Evolutionary conservation across 2,113 vertebrate species (phyloP).

Genomic region (Ochotona curzoniae): DNA sequence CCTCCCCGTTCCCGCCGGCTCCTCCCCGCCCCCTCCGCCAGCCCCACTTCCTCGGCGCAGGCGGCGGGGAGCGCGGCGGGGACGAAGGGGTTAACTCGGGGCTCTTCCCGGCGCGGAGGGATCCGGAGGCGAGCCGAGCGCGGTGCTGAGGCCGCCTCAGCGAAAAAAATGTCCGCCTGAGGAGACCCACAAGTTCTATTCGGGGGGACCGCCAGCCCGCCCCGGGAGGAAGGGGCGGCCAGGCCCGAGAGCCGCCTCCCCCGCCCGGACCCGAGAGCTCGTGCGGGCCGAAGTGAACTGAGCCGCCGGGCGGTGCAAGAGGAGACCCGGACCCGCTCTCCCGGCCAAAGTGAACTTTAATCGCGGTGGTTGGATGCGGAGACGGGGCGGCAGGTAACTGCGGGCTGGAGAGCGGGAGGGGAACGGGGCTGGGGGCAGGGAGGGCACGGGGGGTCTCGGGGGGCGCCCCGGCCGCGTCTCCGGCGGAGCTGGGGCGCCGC

Average conservation of each 20-base stretch:
- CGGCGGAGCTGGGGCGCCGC: neutral
- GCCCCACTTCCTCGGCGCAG: constrained; percentile 44
- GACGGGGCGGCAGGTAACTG: constrained; percentile 89
- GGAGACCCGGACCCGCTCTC: constrained; percentile 74
- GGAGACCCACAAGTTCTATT: constrained; percentile 95
- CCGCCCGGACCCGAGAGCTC: constrained; percentile 45
- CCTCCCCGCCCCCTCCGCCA: constrained; percentile 52
- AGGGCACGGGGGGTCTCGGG: neutral
- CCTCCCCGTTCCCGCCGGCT: constrained; percentile 47
- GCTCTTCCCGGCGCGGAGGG: constrained; percentile 92
- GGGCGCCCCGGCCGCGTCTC: neutral
- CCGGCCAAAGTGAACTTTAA: constrained; percentile 84
- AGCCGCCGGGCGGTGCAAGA: constrained; percentile 61
- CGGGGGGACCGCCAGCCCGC: constrained; percentile 84
- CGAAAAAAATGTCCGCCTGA: constrained; percentile 99
- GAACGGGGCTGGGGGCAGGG: neutral
- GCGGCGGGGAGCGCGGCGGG: constrained; percentile 48
- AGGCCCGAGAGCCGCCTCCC: constrained; percentile 77
- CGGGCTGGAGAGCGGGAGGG: constrained; percentile 72
- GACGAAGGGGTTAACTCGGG: constrained; percentile 83
- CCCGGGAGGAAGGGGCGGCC: constrained; percentile 85
- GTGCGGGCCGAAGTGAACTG: constrained; percentile 54
- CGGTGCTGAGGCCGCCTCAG: constrained; percentile 92
- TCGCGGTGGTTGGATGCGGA: constrained; percentile 91
- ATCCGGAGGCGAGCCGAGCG: constrained; percentile 90